These are phyloP conservation scores for Hafferia zeledoni DNA, from an alignment of 2,797 vertebrate species.

Conservation along the genomic window DNA sequence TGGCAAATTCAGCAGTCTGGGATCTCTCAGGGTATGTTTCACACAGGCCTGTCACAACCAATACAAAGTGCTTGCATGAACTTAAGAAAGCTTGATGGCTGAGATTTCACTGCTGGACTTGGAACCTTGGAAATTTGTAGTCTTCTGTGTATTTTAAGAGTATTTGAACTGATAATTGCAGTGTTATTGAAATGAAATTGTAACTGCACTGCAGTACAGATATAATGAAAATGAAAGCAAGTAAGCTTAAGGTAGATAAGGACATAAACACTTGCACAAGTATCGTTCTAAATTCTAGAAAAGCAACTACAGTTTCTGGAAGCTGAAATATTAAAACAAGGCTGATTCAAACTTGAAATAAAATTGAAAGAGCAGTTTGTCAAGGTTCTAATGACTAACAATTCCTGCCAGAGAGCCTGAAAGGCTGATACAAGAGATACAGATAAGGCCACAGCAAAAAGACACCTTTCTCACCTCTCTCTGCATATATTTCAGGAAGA, in stretches of 20 bases:
- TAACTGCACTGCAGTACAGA: neutral
- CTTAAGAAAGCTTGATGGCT: neutral
- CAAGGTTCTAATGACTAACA: neutral
- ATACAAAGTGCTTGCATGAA: neutral
- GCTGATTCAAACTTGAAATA: neutral
- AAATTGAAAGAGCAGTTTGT: neutral
- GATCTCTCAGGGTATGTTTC: neutral
- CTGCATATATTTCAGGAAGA: neutral
- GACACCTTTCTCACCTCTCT: accelerated
- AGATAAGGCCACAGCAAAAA: neutral
- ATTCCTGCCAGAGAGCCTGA: neutral
- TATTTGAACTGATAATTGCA: neutral
- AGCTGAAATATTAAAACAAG: neutral
- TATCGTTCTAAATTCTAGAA: neutral
- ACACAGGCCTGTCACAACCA: neutral
- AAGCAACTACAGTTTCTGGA: neutral
- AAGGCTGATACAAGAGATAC: neutral
- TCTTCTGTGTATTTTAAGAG: neutral
- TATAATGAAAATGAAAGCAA: neutral
- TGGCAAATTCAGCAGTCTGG: neutral
- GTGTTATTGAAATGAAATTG: neutral
- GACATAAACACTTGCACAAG: neutral
- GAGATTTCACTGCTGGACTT: neutral
- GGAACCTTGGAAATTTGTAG: neutral
- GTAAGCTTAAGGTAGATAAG: neutral